These are phyloP conservation scores for Ormia ochracea DNA, from an alignment of 2,888 invertebrate species.

Conservation along the genomic window DNA sequence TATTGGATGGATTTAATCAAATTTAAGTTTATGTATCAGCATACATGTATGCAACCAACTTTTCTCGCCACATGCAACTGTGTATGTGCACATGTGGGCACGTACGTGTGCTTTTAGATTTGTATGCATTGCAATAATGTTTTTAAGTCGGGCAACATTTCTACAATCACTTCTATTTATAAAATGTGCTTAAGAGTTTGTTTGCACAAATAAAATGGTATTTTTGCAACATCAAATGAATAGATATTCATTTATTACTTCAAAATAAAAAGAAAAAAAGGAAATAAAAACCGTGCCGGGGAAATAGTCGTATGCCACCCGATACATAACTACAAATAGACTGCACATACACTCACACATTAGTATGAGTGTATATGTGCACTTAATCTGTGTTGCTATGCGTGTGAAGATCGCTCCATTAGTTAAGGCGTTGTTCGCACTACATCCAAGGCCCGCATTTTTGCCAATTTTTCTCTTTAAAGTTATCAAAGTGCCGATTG, in stretches of 20 bases:
- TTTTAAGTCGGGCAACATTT: not conserved
- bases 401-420: no score
- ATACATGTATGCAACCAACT: no score
- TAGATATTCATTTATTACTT: constrained; percentile 32
- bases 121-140: constrained; percentile 11
- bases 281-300: not conserved
- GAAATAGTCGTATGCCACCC: not conserved
- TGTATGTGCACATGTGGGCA: not conserved
- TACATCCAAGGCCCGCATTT: no score
- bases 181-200: not conserved
- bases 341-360: no score
- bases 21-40: not conserved
- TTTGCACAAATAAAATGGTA: constrained; percentile 7
- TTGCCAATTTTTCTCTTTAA: no score
- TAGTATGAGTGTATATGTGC: no score
- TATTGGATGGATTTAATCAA: constrained; percentile 38
- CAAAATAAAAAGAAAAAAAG: no score
- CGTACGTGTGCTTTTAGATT: not conserved
- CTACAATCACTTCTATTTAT: no score
- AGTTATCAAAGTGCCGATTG: no score
- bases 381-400: no score
- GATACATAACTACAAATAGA: not conserved
- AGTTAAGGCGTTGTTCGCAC: no score
- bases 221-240: constrained; percentile 18
- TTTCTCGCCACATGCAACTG: not conserved